These are phyloP conservation scores for Ceratina australensis DNA, from an alignment of 1,140 invertebrate genomes.

Conservation along the genomic window DNA sequence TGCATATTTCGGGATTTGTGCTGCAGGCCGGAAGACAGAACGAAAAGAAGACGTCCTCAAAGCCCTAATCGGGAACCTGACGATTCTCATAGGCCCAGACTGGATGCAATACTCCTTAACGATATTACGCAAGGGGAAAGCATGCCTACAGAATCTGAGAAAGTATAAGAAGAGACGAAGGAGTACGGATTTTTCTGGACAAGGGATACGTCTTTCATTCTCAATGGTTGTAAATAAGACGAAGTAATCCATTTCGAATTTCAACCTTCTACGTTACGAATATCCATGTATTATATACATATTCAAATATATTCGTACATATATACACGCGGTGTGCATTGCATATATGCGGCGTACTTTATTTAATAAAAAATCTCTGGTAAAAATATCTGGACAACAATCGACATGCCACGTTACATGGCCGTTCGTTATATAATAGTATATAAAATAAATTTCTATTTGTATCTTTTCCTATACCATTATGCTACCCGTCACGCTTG, in stretches of 20 bases:
- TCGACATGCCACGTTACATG: constrained; percentile 14
- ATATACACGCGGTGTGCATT: constrained; percentile 34
- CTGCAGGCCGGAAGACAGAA: constrained; percentile 56
- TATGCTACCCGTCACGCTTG: constrained; percentile 32
- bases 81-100: constrained; percentile 41
- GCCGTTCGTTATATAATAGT: constrained; percentile 44
- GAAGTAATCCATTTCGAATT: constrained; percentile 20
- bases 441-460: constrained; percentile 69
- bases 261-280: constrained; percentile 18
- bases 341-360: constrained; percentile 44
- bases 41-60: constrained; percentile 55
- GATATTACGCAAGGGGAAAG: constrained; percentile 71
- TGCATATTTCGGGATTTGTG: constrained; percentile 70
- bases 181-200: not conserved
- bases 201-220: not conserved
- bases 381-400: constrained; percentile 57
- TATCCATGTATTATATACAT: constrained; percentile 57
- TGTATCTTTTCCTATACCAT: constrained; percentile 42
- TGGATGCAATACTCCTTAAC: constrained; percentile 64
- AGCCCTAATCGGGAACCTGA: constrained; percentile 49
- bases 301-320: constrained; percentile 42
- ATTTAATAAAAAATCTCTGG: constrained; percentile 65
- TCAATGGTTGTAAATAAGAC: constrained; percentile 10
- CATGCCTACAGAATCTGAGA: constrained; percentile 72
- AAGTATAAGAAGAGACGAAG: constrained; percentile 53